These are phyloP conservation scores for Herpailurus yagouaroundi DNA, from an alignment of 2,113 vertebrate species.

Conservation along the genomic window DNA sequence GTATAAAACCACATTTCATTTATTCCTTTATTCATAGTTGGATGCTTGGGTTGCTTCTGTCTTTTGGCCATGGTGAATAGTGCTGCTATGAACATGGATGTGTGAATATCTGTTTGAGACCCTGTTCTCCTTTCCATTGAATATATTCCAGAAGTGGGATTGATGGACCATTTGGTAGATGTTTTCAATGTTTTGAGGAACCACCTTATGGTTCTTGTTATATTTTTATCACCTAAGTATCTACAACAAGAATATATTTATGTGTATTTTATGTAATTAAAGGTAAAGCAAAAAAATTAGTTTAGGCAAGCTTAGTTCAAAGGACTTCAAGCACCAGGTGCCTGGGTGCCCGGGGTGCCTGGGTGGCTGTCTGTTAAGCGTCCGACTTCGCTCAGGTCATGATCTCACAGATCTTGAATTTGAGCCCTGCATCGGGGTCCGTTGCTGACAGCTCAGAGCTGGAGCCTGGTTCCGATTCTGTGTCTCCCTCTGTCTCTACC, in stretches of 20 bases:
- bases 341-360: too few species aligned
- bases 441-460: too few species aligned
- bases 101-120: not conserved
- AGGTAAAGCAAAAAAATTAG: not conserved
- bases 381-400: too few species aligned
- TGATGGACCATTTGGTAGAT: not conserved
- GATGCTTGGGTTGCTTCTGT: not conserved
- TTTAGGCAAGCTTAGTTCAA: not conserved
- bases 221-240: not conserved
- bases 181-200: not conserved
- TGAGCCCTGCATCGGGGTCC: too few species aligned
- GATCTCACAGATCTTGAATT: too few species aligned
- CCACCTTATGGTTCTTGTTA: not conserved
- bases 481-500: too few species aligned
- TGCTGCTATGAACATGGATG: not conserved
- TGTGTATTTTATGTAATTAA: conserved; percentile 2
- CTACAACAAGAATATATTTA: not conserved
- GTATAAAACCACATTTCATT: not conserved
- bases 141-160: not conserved
- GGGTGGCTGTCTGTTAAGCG: too few species aligned
- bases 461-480: too few species aligned
- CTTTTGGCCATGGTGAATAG: not conserved
- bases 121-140: not conserved
- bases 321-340: not conserved
- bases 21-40: not conserved